A percentile compares a stretch with the other conserved stretches of the same genome.
Evolutionary conservation across 2,888 invertebrate species (phyloP).

Genomic region (Meteorus cinctellus): DNA sequence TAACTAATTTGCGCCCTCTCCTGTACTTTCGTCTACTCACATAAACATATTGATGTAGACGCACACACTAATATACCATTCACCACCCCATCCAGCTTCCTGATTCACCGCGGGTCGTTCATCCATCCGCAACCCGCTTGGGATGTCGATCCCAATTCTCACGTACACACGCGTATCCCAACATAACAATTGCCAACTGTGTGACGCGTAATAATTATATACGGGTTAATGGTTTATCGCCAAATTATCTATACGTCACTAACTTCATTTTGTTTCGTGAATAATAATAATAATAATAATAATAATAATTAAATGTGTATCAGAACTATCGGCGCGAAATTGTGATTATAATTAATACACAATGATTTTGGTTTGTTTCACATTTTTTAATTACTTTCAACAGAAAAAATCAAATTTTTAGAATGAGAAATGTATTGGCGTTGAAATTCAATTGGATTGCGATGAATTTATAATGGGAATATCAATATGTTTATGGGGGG

Average conservation of each 20-base stretch:
- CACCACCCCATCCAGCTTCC: background rate
- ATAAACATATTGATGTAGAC: background rate
- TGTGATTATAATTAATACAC: background rate
- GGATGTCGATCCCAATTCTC: slow-evolving; percentile 17
- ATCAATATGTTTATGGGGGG: too few relatives aligned
- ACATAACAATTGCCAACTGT: slow-evolving; percentile 11
- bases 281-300: slow-evolving; percentile 16
- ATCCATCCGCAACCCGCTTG: slow-evolving; percentile 15
- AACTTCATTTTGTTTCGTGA: slow-evolving; percentile 21
- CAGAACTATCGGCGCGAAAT: background rate
- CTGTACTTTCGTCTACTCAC: slow-evolving; percentile 9
- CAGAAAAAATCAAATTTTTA: too few relatives aligned
- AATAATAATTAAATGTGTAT: background rate
- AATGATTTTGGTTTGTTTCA: background rate
- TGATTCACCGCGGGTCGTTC: slow-evolving; percentile 2
- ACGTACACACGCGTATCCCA: background rate
- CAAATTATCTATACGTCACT: slow-evolving; percentile 45
- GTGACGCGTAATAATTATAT: slow-evolving; percentile 32
- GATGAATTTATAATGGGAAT: too few relatives aligned
- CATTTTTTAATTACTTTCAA: too few relatives aligned
- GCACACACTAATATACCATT: background rate
- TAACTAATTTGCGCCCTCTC: slow-evolving; percentile 47
- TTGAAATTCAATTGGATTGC: too few relatives aligned
- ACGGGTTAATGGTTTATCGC: slow-evolving; percentile 48
- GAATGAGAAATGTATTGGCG: too few relatives aligned